phyloP scores from a whole-genome alignment of 2,888 invertebrate genomes.

The Drosophila mimica region DNA sequence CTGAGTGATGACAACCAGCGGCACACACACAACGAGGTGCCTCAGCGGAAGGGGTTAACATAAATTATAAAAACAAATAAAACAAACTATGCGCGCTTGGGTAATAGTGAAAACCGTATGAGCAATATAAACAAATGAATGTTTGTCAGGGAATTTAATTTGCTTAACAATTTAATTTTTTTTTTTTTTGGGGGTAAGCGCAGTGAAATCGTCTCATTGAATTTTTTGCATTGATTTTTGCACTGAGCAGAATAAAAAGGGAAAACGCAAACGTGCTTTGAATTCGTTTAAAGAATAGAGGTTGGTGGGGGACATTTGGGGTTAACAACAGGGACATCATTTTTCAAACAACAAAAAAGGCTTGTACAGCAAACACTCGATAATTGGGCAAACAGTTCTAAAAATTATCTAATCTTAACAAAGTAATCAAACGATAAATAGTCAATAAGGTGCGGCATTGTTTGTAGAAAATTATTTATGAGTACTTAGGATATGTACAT shows the following conservation, averaged over 20 bases:
- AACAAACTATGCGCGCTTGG: constrained; percentile 34
- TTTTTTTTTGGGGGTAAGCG: constrained; percentile 12
- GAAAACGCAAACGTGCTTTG: constrained; percentile 51
- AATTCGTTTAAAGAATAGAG: constrained; percentile 23
- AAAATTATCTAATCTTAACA: not conserved
- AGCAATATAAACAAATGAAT: constrained; percentile 7
- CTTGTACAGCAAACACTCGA: not conserved
- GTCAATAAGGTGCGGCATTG: not conserved
- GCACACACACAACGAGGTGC: constrained; percentile 28
- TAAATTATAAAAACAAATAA: constrained; percentile 62
- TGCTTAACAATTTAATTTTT: constrained; percentile 3
- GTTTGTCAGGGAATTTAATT: constrained; percentile 18
- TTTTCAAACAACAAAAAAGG: not conserved
- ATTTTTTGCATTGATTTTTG: constrained; percentile 62
- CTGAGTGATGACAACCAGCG: constrained; percentile 35
- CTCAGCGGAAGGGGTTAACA: constrained; percentile 25
- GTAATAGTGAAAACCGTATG: constrained; percentile 52
- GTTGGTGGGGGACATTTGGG: not conserved
- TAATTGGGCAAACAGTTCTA: constrained; percentile 11
- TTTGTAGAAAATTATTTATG: not conserved
- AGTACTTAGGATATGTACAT: not conserved
- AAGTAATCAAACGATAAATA: not conserved
- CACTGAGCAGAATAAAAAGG: constrained; percentile 35
- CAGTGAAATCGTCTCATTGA: constrained; percentile 50
- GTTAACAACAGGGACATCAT: not conserved